Evolutionary conservation across 1,140 invertebrate genomes (phyloP).

Genomic region (Batillaria attramentaria): DNA sequence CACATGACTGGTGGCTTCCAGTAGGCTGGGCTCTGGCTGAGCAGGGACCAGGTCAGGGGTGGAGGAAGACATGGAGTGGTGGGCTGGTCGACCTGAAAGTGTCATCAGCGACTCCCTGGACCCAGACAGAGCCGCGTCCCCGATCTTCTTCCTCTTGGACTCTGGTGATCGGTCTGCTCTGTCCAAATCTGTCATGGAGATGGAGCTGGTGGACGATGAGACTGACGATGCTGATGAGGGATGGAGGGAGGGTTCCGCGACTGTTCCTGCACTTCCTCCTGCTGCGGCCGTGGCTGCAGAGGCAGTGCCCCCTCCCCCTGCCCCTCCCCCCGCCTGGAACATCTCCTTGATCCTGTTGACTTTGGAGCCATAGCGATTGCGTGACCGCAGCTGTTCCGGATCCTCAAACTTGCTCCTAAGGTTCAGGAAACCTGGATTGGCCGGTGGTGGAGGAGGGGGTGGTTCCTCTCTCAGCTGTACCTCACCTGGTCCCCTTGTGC

Average conservation of each 20-base stretch:
- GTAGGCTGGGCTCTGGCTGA: constrained; percentile 34
- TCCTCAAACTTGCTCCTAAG: constrained; percentile 41
- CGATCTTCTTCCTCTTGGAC: constrained; percentile 48
- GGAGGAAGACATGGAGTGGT: constrained; percentile 1
- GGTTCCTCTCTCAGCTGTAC: constrained; percentile 24
- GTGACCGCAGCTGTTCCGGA: not conserved
- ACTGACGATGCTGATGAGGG: not conserved
- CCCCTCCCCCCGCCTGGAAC: constrained; percentile 45
- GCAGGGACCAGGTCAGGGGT: constrained; percentile 24
- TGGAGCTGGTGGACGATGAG: not conserved
- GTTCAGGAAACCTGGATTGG: constrained; percentile 26
- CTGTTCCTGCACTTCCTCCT: not conserved
- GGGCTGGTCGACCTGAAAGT: not conserved
- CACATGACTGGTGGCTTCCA: constrained; percentile 61
- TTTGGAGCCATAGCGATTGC: constrained; percentile 47
- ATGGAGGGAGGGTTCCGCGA: not conserved
- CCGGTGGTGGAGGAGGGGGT: not conserved
- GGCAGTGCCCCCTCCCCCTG: constrained; percentile 19
- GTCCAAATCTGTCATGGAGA: constrained; percentile 25
- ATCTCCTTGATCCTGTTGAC: constrained; percentile 60
- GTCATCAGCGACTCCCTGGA: constrained; percentile 8
- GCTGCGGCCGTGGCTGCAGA: not conserved
- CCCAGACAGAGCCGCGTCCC: constrained; percentile 21
- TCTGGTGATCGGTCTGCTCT: constrained; percentile 53
- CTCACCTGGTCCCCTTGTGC: constrained; percentile 28